These are phyloP conservation scores for Lepidurus apus DNA, from an alignment of 1,140 invertebrate genomes.

Conservation along the genomic window DNA sequence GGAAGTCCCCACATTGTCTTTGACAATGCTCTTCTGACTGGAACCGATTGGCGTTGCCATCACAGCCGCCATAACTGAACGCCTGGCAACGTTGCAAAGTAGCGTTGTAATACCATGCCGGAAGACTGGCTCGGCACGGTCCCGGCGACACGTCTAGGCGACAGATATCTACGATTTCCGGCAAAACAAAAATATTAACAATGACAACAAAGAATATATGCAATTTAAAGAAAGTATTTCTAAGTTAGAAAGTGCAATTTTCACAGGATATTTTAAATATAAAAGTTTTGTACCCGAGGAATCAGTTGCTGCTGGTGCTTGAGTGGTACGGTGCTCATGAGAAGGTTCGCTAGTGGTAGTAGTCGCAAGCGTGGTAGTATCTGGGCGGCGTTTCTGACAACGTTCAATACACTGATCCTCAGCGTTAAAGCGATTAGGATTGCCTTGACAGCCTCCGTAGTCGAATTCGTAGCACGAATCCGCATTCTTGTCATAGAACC, in stretches of 20 bases:
- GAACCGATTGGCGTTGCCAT: slow-evolving; percentile 77
- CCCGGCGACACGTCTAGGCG: slow-evolving; percentile 58
- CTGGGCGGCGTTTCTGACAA: slow-evolving; percentile 34
- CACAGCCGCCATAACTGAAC: slow-evolving; percentile 75
- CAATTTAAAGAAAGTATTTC: neutral
- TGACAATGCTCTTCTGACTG: slow-evolving; percentile 72
- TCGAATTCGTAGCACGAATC: slow-evolving; percentile 62
- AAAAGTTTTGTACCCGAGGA: slow-evolving; percentile 34
- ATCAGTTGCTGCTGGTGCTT: slow-evolving; percentile 10
- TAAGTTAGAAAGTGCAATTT: neutral
- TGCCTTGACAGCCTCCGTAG: slow-evolving; percentile 65
- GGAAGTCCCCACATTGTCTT: slow-evolving; percentile 65
- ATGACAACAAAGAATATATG: neutral
- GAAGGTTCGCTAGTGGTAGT: slow-evolving; percentile 23
- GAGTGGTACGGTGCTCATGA: slow-evolving; percentile 22
- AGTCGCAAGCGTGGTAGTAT: slow-evolving; percentile 11
- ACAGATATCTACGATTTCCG: slow-evolving; percentile 50
- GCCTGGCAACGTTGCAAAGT: slow-evolving; percentile 54
- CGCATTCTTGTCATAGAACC: slow-evolving; percentile 63
- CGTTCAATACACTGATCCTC: slow-evolving; percentile 48
- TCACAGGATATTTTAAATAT: neutral
- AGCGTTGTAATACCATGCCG: slow-evolving; percentile 69
- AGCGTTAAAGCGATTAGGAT: slow-evolving; percentile 59
- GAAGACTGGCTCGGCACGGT: slow-evolving; percentile 59
- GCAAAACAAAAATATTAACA: neutral